Evolutionary conservation across 2,113 vertebrate genomes (phyloP).

Genomic region (Physeter macrocephalus): DNA sequence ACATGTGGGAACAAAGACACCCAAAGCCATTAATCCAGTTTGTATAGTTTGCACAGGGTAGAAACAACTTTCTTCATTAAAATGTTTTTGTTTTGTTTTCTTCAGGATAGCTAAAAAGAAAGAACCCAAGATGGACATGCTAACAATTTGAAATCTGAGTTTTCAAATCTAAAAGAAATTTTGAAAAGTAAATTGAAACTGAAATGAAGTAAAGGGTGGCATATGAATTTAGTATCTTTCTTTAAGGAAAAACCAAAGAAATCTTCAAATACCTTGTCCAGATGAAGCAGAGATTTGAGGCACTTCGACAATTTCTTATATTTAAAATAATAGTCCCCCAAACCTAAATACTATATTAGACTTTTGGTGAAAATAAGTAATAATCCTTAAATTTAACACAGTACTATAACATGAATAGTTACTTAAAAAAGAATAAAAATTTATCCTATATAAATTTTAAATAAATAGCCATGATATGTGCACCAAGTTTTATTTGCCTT

Average conservation of each 20-base stretch:
- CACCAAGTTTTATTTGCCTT: slow-evolving; percentile 65
- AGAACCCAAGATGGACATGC: not conserved
- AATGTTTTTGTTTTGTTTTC: not conserved
- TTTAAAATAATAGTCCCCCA: not conserved
- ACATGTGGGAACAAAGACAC: not conserved
- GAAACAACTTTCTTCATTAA: not conserved
- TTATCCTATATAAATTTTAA: slow-evolving; percentile 17
- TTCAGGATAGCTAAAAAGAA: not conserved
- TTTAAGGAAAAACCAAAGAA: slow-evolving; percentile 10
- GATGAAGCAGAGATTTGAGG: not conserved
- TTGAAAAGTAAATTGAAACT: not conserved
- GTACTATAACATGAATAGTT: not conserved
- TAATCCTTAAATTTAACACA: slow-evolving; percentile 22
- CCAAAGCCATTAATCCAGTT: not conserved
- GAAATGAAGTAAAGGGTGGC: not conserved
- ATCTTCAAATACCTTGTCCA: not conserved
- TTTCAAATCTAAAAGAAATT: slow-evolving; percentile 34
- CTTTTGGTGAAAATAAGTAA: slow-evolving; percentile 21
- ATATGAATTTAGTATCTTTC: not conserved
- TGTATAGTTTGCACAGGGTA: not conserved
- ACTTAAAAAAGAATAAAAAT: slow-evolving; percentile 21
- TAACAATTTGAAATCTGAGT: not conserved
- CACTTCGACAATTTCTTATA: not conserved
- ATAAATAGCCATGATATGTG: slow-evolving; percentile 9
- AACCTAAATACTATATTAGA: not conserved